Conservation (phyloP, 2,888 invertebrate species). For the Amblyjoppa proteus region DNA sequence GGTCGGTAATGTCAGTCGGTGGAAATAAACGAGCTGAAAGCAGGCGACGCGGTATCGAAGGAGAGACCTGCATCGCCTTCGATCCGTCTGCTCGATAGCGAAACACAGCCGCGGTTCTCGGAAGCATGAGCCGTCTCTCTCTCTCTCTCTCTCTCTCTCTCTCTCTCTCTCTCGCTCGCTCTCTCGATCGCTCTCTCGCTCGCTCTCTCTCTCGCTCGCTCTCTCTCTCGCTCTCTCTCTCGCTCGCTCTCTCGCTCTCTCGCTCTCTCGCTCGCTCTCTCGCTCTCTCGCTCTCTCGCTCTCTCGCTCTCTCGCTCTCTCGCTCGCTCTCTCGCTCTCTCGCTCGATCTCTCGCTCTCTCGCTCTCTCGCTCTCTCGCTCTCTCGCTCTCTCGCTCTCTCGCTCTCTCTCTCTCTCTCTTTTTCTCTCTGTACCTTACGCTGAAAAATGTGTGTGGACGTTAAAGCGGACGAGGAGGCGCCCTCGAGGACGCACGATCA, state of each 20-base stretch:
- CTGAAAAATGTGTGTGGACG: conserved; percentile 3
- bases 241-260: not conserved
- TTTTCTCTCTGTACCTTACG: not conserved
- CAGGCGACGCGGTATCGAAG: conserved; percentile 59
- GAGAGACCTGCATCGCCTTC: conserved; percentile 79
- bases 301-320: not conserved
- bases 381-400: not conserved
- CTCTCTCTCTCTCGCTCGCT: not conserved
- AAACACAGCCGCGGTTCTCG: not conserved
- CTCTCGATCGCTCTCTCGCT: too few species aligned
- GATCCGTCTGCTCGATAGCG: conserved; percentile 73
- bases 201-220: not conserved
- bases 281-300: not conserved
- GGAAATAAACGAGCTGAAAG: conserved; percentile 65
- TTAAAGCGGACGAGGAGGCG: conserved; percentile 53
- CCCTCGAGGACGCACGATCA: conserved; percentile 58
- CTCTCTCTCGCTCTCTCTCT: not conserved
- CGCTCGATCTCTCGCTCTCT: not conserved
- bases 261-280: not conserved
- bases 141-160: not conserved
- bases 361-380: not conserved
- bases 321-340: conserved; percentile 2
- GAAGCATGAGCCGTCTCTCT: not conserved
- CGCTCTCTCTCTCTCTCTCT: not conserved
- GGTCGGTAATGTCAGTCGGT: conserved; percentile 79